Percentiles rank a stretch among this genome's conserved stretches.
Conservation (phyloP, 2,797 vertebrate genomes). For the Parauchenoglanis ngamensis region DNA sequence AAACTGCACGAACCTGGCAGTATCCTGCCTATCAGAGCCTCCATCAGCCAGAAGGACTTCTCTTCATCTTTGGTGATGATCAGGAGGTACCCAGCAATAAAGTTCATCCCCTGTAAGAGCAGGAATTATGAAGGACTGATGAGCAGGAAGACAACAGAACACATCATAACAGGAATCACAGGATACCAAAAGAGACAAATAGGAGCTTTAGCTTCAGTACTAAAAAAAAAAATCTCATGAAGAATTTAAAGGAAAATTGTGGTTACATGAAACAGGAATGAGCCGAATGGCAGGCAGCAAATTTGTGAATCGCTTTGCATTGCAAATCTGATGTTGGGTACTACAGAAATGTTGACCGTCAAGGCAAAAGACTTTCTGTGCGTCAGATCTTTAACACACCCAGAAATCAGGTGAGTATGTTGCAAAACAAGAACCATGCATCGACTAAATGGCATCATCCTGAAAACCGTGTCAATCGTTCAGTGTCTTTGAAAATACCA, state of each 20-base stretch:
- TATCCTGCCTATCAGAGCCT: slow-evolving; percentile 88
- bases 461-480: neutral
- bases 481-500: neutral
- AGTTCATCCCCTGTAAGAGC: slow-evolving; percentile 92
- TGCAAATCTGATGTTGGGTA: slow-evolving; percentile 39
- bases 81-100: slow-evolving; percentile 92
- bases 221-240: neutral
- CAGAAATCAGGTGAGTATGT: neutral
- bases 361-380: neutral
- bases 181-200: neutral
- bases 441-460: neutral
- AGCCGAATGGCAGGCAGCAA: neutral
- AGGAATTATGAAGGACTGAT: neutral
- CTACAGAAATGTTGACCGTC: slow-evolving; percentile 1
- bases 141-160: neutral
- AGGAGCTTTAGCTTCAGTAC: neutral
- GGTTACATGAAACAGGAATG: neutral
- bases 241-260: neutral
- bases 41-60: slow-evolving; percentile 93
- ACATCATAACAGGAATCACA: neutral
- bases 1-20: slow-evolving; percentile 82
- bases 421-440: neutral
- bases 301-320: slow-evolving; percentile 48
- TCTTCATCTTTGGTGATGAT: slow-evolving; percentile 93
- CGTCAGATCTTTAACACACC: neutral